phyloP scores from a whole-genome alignment of 2,797 vertebrate species.

The Enteromius afrohamiltoni region DNA sequence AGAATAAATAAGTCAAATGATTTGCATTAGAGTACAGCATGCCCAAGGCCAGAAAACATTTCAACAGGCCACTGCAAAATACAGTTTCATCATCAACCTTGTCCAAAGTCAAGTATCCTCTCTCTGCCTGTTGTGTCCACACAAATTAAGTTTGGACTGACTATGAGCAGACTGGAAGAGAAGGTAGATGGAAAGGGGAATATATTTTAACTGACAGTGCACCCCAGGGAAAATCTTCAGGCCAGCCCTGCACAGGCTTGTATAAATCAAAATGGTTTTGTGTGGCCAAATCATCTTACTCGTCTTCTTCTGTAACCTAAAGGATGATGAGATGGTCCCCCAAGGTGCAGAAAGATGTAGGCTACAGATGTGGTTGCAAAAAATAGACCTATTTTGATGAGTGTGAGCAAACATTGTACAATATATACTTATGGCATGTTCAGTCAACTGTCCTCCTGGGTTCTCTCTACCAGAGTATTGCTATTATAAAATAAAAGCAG shows the following conservation, averaged over 20 bases:
- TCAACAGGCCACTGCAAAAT: not conserved
- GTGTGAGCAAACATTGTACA: conserved; percentile 38
- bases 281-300: conserved; percentile 32
- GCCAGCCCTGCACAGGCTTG: conserved; percentile 37
- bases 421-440: conserved; percentile 24
- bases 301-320: conserved; percentile 47
- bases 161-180: conserved; percentile 6
- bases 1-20: not conserved
- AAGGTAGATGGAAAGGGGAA: conserved; percentile 39
- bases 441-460: conserved; percentile 15
- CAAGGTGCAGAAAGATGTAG: conserved; percentile 37
- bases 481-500: not conserved
- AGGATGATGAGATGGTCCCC: conserved; percentile 18
- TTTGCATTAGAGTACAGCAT: not conserved
- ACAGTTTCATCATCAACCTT: conserved; percentile 48
- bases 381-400: conserved; percentile 25
- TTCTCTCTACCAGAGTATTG: not conserved
- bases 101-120: conserved; percentile 48
- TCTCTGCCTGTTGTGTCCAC: conserved; percentile 29
- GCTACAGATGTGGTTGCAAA: conserved; percentile 14
- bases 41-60: conserved; percentile 10
- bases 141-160: conserved; percentile 21
- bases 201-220: conserved; percentile 43
- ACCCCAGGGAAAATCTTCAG: conserved; percentile 37
- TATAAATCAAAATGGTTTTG: conserved; percentile 47